phyloP scores from a whole-genome alignment of 2,797 vertebrate genomes.

The Micropoecilia bifurca region DNA sequence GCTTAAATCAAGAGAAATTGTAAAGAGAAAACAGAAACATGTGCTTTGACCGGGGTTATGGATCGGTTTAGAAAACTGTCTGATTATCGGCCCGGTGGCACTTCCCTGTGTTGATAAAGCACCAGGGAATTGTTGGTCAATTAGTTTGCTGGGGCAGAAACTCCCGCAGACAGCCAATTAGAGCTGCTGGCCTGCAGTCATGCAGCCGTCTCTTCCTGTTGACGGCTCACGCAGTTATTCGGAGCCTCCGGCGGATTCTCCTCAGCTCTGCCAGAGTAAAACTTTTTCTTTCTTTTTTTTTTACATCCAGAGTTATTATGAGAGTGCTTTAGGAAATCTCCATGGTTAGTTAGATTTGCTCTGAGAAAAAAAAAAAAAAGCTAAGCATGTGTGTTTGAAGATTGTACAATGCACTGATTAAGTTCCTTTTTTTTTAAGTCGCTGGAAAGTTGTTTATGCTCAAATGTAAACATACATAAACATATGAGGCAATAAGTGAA shows the following conservation, averaged over 20 bases:
- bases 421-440: conserved; percentile 41
- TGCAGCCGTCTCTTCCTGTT: conserved; percentile 70
- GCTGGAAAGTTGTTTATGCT: conserved; percentile 33
- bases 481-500: conserved; percentile 68
- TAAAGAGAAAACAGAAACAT: conserved; percentile 82
- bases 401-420: conserved; percentile 29
- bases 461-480: conserved; percentile 55
- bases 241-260: conserved; percentile 56
- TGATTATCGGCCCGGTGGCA: conserved; percentile 81
- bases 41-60: conserved; percentile 88
- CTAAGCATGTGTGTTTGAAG: conserved; percentile 31
- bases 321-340: conserved; percentile 56
- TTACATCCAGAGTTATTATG: conserved; percentile 46
- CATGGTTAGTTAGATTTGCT: conserved; percentile 51
- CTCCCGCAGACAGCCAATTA: conserved; percentile 79
- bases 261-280: conserved; percentile 50
- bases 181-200: conserved; percentile 63
- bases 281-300: conserved; percentile 26
- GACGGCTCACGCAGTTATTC: conserved; percentile 59
- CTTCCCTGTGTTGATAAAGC: conserved; percentile 83
- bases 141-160: conserved; percentile 81
- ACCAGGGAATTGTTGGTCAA: conserved; percentile 84
- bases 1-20: conserved; percentile 48
- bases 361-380: conserved; percentile 18
- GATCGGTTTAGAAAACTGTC: conserved; percentile 83